These are phyloP conservation scores for Tamandua tetradactyla DNA, from an alignment of 2,797 vertebrate species.

Conservation along the genomic window DNA sequence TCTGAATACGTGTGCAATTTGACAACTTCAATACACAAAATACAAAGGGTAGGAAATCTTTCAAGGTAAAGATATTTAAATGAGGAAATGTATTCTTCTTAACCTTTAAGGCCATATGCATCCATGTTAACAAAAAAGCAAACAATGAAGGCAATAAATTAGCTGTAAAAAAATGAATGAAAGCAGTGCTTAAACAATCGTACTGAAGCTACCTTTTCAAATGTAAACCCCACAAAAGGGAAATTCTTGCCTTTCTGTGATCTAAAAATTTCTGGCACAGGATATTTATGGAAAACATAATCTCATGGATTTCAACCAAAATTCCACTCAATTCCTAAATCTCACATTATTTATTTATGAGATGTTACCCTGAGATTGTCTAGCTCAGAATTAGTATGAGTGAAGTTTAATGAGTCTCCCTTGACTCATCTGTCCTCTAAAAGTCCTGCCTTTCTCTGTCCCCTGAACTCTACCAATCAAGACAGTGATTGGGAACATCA, in stretches of 20 bases:
- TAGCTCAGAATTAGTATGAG: background rate
- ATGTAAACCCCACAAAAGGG: background rate
- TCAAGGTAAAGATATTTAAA: slow-evolving; percentile 4
- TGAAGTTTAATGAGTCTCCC: background rate
- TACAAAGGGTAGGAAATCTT: background rate
- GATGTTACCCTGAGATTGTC: background rate
- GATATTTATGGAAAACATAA: background rate
- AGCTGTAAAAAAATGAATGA: background rate
- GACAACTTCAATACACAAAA: background rate
- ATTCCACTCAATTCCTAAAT: background rate
- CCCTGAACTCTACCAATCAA: background rate
- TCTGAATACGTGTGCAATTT: background rate
- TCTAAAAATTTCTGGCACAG: background rate
- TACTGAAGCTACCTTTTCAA: background rate
- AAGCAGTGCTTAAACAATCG: background rate
- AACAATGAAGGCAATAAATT: background rate
- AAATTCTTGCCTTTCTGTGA: background rate
- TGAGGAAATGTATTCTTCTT: background rate
- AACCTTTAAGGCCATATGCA: background rate
- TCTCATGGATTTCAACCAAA: background rate
- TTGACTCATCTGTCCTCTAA: background rate
- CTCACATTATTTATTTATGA: background rate
- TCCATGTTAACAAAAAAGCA: background rate
- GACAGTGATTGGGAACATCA: background rate
- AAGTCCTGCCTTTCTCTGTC: background rate